These are phyloP conservation scores for Propithecus deckenii DNA, from an alignment of 2,797 vertebrate genomes.

Conservation along the genomic window DNA sequence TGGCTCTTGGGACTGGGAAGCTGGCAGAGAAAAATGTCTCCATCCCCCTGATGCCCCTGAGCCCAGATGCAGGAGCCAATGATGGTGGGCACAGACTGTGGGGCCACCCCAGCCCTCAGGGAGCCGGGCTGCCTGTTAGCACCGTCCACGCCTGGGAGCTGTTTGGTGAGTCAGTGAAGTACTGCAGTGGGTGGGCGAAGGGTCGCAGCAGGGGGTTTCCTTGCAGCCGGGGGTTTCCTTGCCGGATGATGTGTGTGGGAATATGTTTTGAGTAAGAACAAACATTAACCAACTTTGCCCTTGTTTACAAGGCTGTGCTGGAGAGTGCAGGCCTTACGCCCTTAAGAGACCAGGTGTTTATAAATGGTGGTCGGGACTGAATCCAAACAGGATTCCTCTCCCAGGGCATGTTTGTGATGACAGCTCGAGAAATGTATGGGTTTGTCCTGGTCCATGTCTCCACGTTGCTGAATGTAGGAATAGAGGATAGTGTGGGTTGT, in stretches of 20 bases:
- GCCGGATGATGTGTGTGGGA: neutral
- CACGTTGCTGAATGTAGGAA: neutral
- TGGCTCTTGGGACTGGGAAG: neutral
- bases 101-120: neutral
- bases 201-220: conserved; percentile 11
- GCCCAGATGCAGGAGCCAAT: neutral
- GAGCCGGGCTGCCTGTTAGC: neutral
- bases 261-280: conserved; percentile 1
- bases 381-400: conserved; percentile 12
- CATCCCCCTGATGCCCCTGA: neutral
- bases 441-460: conserved; percentile 36
- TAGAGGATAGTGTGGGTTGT: neutral
- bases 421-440: conserved; percentile 1
- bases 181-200: neutral
- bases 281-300: neutral
- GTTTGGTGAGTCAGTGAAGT: neutral
- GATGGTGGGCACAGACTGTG: fast-evolving
- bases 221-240: neutral
- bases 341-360: neutral
- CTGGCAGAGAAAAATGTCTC: neutral
- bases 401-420: neutral
- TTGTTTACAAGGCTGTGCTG: neutral
- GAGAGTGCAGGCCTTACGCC: neutral
- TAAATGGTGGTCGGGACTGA: neutral
- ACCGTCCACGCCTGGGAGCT: neutral